phyloP scores from a whole-genome alignment of 1,140 invertebrate genomes.

The Eubasilissa regina region DNA sequence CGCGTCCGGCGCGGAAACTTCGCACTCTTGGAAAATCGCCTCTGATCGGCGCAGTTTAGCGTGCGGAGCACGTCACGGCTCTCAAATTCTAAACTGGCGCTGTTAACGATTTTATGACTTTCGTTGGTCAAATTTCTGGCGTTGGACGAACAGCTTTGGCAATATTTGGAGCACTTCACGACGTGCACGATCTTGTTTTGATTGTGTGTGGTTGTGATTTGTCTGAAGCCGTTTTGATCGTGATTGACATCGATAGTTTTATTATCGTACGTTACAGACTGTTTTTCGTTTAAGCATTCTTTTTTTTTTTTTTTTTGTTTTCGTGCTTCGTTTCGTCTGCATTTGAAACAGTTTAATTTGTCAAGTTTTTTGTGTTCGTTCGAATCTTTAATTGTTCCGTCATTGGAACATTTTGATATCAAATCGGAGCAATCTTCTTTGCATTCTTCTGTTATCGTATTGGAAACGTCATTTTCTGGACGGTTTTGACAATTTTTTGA shows the following conservation, averaged over 20 bases:
- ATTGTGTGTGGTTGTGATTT: conserved; percentile 8
- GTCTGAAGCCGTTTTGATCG: not conserved
- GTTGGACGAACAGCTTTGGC: conserved; percentile 15
- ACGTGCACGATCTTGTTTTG: conserved; percentile 19
- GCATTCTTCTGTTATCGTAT: not conserved
- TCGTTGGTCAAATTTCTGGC: not conserved
- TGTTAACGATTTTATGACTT: not conserved
- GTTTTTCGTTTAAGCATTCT: not conserved
- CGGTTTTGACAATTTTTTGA: conserved; percentile 10
- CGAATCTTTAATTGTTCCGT: not conserved
- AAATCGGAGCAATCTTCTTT: not conserved
- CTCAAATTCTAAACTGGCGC: conserved; percentile 9
- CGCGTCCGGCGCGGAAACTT: conserved; percentile 25
- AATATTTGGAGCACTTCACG: conserved; percentile 24
- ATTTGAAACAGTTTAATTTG: conserved; percentile 10
- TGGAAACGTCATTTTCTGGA: not conserved
- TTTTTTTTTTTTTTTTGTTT: too few relatives aligned
- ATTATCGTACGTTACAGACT: not conserved
- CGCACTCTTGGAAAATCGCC: conserved; percentile 22
- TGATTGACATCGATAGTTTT: not conserved
- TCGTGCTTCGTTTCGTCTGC: not conserved
- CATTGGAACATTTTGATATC: not conserved
- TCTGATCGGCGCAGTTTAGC: conserved; percentile 25
- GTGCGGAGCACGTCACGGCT: conserved; percentile 23
- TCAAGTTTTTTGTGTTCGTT: not conserved